Conservation (phyloP, 1,140 invertebrate species). For the Oncopodura yosiiana region DNA sequence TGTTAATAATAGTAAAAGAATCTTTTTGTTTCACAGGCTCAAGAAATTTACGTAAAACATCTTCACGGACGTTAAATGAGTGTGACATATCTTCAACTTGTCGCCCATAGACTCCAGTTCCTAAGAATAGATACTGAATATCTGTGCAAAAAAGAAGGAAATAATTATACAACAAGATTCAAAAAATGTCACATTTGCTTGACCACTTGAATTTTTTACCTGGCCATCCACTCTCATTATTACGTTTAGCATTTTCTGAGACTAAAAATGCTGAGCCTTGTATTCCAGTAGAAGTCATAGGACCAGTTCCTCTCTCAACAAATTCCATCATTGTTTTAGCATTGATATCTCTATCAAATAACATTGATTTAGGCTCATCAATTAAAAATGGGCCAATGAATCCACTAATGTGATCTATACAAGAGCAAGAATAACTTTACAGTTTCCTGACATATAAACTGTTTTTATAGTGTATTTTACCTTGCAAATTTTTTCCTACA, state of each 20-base stretch:
- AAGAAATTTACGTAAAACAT: slow-evolving; percentile 13
- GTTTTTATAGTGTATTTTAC: slow-evolving; percentile 33
- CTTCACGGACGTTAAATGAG: slow-evolving; percentile 19
- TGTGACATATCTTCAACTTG: slow-evolving; percentile 16
- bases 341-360: slow-evolving; percentile 20
- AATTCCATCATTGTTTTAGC: slow-evolving; percentile 33
- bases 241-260: slow-evolving; percentile 11
- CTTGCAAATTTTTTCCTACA: slow-evolving; percentile 41
- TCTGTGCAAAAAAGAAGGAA: too few relatives aligned
- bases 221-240: slow-evolving; percentile 18
- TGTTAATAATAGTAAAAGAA: slow-evolving; percentile 23
- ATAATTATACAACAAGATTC: not conserved
- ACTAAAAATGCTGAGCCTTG: slow-evolving; percentile 26
- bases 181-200: not conserved
- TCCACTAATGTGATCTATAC: slow-evolving; percentile 52
- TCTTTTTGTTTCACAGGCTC: slow-evolving; percentile 13
- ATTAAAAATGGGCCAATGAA: slow-evolving; percentile 39
- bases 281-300: slow-evolving; percentile 38
- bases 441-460: not conserved
- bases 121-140: slow-evolving; percentile 15
- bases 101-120: slow-evolving; percentile 14
- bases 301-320: slow-evolving; percentile 36
- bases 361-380: slow-evolving; percentile 36
- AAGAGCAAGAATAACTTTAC: slow-evolving; percentile 52
- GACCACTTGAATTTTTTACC: too few relatives aligned